Evolutionary conservation across 2,797 vertebrate species (phyloP), one percentile per base, ranked within the genome.

Genomic region (Gymnothorax reevesii): DNA sequence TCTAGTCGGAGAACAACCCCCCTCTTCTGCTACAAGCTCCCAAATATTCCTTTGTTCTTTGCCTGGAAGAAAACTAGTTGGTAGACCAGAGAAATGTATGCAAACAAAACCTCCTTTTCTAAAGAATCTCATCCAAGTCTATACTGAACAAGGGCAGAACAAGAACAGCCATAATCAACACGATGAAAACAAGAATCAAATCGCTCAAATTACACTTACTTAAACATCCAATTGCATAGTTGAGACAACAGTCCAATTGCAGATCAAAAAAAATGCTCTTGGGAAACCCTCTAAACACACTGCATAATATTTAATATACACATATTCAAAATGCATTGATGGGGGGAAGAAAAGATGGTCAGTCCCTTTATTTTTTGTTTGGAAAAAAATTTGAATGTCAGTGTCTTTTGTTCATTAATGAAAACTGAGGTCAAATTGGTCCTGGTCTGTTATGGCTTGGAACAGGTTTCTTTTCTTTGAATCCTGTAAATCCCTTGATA

Each of bases 101-200:
- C 89, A 89, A 91, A 42, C 33, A 42, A 92, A 94, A 8, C 91
- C 91, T 92, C 2, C 25, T n/a, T 27, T 3, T 20, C 69, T 10
- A 25, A 1, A 27, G 8, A 73, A n/a, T 7, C 69, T 73, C 69
- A 27, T 25, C 25, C 1, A 10, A n/a, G 69, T 7, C n/a, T 66
- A 66, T 85, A 86, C 88, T 91, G 92, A 92, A 89, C 87, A 88
- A 57, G 22, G 64, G 66, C 10, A 8, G 93, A 94, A 90, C 90
- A 92, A 90, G 7, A 27, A 85, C 87, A 89, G 87, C 75, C 87
- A 90, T 92, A 92, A 73, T 25, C 69, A 73, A 27, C 27, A 73
- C 12, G 33, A 9, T 90, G 93, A 92, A 90, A 92, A 87, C 15
- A 27, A 52, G 90, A 94, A 93, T 77, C 93, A 94, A 93, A 92